These are phyloP conservation scores for Drosophila engyochracea DNA, from an alignment of 2,888 invertebrate genomes.

Conservation along the genomic window DNA sequence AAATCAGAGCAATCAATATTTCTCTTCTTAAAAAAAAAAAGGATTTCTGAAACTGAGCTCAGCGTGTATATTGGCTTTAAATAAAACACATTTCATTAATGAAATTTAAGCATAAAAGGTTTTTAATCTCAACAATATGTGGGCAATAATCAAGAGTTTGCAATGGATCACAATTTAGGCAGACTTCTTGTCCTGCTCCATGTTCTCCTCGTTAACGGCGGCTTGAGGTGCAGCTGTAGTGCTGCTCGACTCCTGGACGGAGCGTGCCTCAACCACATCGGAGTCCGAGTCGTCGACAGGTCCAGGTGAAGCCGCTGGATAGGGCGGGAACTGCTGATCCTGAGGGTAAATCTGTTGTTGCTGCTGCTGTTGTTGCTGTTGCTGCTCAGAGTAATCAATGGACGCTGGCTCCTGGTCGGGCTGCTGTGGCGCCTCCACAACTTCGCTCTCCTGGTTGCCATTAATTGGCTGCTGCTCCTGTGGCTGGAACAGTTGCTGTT, in stretches of 20 bases:
- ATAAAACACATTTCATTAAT: background rate
- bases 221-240: slow-evolving; percentile 68
- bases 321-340: slow-evolving; percentile 74
- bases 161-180: slow-evolving; percentile 42
- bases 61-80: background rate
- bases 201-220: slow-evolving; percentile 58
- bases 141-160: slow-evolving; percentile 8
- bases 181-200: slow-evolving; percentile 51
- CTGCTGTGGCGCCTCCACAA: slow-evolving; percentile 73
- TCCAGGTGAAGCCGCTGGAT: slow-evolving; percentile 52
- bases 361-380: slow-evolving; percentile 42
- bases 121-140: slow-evolving; percentile 41
- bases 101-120: background rate
- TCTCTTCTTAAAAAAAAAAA: background rate
- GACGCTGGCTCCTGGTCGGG: slow-evolving; percentile 70
- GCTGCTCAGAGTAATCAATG: slow-evolving; percentile 72
- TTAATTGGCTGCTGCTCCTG: slow-evolving; percentile 6
- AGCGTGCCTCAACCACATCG: slow-evolving; percentile 79
- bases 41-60: background rate
- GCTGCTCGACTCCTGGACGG: slow-evolving; percentile 53
- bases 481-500: slow-evolving; percentile 39
- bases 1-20: background rate
- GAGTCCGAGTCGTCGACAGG: slow-evolving; percentile 60
- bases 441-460: slow-evolving; percentile 69
- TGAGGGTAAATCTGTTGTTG: slow-evolving; percentile 63